phyloP scores from a whole-genome alignment of 2,888 invertebrate species.

The Ennomos erosarius region DNA sequence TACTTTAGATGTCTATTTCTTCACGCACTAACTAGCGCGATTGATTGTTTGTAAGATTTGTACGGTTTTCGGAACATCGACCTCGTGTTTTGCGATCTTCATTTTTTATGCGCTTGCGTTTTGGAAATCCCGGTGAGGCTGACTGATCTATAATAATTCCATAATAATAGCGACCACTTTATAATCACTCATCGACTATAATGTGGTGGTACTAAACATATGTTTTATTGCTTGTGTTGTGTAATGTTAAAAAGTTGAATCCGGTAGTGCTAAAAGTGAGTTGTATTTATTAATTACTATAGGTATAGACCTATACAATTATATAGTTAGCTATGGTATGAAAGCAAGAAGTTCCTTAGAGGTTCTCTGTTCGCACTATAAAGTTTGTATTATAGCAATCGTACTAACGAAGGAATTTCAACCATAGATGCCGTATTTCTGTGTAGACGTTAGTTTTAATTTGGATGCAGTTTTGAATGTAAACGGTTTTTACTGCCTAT shows the following conservation, averaged over 20 bases:
- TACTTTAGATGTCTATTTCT: conserved; percentile 15
- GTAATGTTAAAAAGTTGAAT: background rate
- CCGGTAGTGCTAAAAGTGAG: conserved; percentile 4
- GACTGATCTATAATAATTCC: conserved; percentile 51
- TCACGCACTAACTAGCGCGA: conserved; percentile 38
- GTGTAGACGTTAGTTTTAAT: background rate
- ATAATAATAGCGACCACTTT: conserved; percentile 41
- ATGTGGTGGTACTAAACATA: conserved; percentile 12
- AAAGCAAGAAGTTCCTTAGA: no score
- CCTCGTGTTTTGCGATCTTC: conserved; percentile 53
- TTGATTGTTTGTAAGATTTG: conserved; percentile 36
- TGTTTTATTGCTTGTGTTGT: conserved; percentile 2
- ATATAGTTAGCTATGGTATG: no score
- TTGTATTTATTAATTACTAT: conserved; percentile 1
- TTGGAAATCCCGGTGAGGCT: conserved; percentile 65
- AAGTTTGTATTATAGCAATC: no score
- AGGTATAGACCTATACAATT: no score
- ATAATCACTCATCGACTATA: conserved; percentile 31
- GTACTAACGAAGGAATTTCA: no score
- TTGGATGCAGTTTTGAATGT: conserved; percentile 42
- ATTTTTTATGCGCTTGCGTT: conserved; percentile 60
- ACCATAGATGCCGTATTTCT: no score
- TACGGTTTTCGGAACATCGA: conserved; percentile 55
- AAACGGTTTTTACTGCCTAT: conserved; percentile 46
- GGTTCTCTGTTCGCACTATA: no score